These are phyloP conservation scores for Tringa solitaria DNA, from an alignment of 2,113 vertebrate genomes.

Conservation along the genomic window DNA sequence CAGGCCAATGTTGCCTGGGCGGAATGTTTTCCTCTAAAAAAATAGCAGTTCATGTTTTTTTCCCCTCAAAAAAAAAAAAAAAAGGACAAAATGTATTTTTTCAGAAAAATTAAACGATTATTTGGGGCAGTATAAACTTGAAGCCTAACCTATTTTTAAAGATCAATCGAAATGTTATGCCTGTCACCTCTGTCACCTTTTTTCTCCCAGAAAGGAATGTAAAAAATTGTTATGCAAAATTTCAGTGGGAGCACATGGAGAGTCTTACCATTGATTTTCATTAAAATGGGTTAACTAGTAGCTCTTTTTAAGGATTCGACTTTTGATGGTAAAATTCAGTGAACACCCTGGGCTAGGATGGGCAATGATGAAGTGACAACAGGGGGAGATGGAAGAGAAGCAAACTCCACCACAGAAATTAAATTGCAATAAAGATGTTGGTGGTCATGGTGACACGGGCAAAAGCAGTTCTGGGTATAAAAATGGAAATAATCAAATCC, in stretches of 20 bases:
- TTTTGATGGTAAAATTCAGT: background rate
- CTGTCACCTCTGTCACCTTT: background rate
- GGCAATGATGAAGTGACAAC: background rate
- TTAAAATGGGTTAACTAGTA: background rate
- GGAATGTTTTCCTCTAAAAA: slow-evolving; percentile 3
- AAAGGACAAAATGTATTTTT: background rate
- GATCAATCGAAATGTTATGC: background rate
- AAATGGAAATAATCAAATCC: slow-evolving; percentile 11
- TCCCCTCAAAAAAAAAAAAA: too few species aligned
- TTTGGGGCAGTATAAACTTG: background rate
- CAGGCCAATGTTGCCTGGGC: background rate
- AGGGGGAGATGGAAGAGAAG: background rate
- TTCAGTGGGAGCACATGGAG: background rate
- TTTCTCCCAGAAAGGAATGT: background rate
- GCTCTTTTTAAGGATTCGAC: background rate
- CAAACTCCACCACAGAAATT: background rate
- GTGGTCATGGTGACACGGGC: background rate
- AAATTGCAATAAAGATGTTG: background rate
- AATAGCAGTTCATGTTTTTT: background rate
- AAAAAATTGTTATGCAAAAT: background rate
- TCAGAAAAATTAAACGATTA: background rate
- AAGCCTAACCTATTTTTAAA: slow-evolving; percentile 2
- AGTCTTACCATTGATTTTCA: background rate
- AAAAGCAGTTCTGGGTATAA: background rate
- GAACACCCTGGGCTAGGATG: background rate